Conservation (phyloP, 2,797 vertebrate species). For the Amblyraja radiata region DNA sequence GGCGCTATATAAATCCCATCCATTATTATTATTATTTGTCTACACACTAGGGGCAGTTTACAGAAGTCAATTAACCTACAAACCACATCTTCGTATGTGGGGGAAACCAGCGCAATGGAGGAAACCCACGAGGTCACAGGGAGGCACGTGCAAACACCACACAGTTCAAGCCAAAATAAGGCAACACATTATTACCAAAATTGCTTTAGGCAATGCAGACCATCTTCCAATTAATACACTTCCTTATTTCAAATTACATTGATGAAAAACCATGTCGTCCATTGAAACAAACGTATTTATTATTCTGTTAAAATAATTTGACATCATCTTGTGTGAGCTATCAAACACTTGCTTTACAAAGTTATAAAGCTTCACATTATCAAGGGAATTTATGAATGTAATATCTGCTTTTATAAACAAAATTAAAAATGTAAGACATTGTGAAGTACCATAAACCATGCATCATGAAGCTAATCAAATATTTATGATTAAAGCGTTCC, state of each 20-base stretch:
- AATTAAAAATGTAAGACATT: background rate
- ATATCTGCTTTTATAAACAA: background rate
- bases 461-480: background rate
- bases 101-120: too few species aligned
- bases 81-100: too few species aligned
- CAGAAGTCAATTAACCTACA: too few species aligned
- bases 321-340: background rate
- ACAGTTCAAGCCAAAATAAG: background rate
- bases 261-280: background rate
- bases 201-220: too few species aligned
- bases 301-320: background rate
- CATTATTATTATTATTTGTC: too few species aligned
- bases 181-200: background rate
- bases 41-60: too few species aligned
- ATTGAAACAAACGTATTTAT: background rate
- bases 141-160: too few species aligned
- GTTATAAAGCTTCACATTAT: background rate
- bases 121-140: too few species aligned
- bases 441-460: background rate
- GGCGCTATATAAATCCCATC: too few species aligned
- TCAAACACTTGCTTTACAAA: background rate
- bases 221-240: background rate
- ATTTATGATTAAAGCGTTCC: background rate
- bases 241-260: background rate
- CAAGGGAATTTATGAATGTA: background rate